Base-by-base conservation (phyloP, 2,888 invertebrate genomes). In the Sericinus montela region DNA sequence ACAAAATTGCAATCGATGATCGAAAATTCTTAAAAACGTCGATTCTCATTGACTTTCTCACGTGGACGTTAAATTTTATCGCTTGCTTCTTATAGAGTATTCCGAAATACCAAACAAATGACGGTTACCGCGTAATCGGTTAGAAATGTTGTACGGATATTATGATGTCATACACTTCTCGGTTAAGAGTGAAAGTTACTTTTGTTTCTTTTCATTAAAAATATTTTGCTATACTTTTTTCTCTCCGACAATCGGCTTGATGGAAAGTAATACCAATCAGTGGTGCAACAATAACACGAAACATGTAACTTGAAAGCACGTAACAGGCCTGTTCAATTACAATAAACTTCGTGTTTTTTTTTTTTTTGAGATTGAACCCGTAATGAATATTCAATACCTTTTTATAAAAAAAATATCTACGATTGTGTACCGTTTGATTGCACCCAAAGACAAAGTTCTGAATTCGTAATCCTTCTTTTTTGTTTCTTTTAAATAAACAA, bases 131-230 rank as follows among this genome's bases (percentile, higher is more conserved):
- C 49, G 45, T 50, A 45, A 50, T 50, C 50, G 41, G 41, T 50
- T 45, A 45, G 50, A 50, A 50, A 50, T 50, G 49, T 50, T 50
- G 45, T 30, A 49, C 45, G 45, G 41, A 37, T 35, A 13, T 25
- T 50, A 45, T 50, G 50, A 50, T 36, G 45, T 45, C 50, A 50
- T 45, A 50, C 49, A 50, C 36, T 45, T 50, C 45, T 41, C 45
- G 39, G 43, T 38, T 28, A 32, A 36, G 3, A 50, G 50, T 50
- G 50, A 50, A 50, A 50, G 50, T 50, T 3, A 23, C 11, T 50
- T 50, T 50, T 45, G 45, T 45, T 39, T 41, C 36, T 50, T 50
- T 45, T 40, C 41, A 25, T 41, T 23, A 29, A 40, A 44, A 41
- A 30, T 16, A 39, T 39, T 41, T 48, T 39, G 39, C 40, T 10